phyloP scores from a whole-genome alignment of 2,113 vertebrate genomes.

The Rhinolophus ferrumequinum region DNA sequence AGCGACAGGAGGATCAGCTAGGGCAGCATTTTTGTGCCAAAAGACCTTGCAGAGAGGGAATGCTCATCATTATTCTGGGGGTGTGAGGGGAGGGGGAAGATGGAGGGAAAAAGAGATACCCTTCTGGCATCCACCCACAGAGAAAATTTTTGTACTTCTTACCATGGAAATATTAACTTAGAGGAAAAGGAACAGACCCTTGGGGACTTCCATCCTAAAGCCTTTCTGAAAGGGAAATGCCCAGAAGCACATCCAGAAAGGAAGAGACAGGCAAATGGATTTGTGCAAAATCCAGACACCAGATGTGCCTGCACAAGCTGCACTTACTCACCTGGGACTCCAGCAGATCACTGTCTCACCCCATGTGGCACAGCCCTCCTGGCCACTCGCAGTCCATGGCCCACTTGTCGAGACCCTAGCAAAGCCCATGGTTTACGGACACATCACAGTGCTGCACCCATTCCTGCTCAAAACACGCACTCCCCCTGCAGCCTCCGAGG shows the following conservation, averaged over 20 bases:
- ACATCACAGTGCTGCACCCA: background rate
- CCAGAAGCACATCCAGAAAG: slow-evolving; percentile 54
- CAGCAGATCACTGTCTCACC: background rate
- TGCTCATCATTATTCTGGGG: background rate
- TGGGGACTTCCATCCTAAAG: slow-evolving; percentile 70
- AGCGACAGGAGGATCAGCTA: background rate
- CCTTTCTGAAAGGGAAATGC: slow-evolving; percentile 68
- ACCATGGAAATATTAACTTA: slow-evolving; percentile 62
- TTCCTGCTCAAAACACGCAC: background rate
- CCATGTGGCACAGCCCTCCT: background rate
- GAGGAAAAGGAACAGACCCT: slow-evolving; percentile 49
- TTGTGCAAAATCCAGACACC: background rate
- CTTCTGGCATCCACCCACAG: slow-evolving; percentile 58
- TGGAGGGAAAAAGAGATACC: background rate
- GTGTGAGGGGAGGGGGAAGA: rapidly evolving
- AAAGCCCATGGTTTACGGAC: background rate
- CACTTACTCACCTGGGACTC: background rate
- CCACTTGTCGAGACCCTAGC: background rate
- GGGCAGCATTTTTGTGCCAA: background rate
- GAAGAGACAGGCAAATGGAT: background rate
- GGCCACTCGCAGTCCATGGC: background rate
- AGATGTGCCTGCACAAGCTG: background rate
- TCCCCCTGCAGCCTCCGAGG: background rate
- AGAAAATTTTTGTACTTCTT: slow-evolving; percentile 69
- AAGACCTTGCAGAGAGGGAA: background rate